These are phyloP conservation scores for Leptinotarsa tumamoca DNA, from an alignment of 2,888 invertebrate genomes.

Conservation along the genomic window DNA sequence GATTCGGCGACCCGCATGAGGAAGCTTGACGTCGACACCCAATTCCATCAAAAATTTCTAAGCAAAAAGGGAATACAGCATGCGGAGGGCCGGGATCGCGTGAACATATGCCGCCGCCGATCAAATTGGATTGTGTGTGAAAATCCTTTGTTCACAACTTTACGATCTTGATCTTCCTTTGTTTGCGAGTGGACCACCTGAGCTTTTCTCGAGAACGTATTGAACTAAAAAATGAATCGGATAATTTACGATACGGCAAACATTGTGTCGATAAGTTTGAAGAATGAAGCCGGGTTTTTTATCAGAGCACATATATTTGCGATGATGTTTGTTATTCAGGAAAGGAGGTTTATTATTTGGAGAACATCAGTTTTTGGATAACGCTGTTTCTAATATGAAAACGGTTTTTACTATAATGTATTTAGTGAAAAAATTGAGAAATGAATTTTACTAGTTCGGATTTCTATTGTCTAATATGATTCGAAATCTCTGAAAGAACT, in stretches of 20 bases:
- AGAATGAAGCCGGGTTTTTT: background rate
- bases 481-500: too few species aligned
- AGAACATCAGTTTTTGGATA: background rate
- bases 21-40: constrained; percentile 8
- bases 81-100: constrained; percentile 32
- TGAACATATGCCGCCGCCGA: constrained; percentile 40
- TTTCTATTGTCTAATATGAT: too few species aligned
- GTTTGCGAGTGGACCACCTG: constrained; percentile 41
- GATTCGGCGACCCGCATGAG: background rate
- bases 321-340: background rate
- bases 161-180: constrained; percentile 43
- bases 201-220: constrained; percentile 31
- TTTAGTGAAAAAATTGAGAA: too few species aligned
- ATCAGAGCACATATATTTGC: background rate
- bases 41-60: constrained; percentile 19
- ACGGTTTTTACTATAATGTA: too few species aligned
- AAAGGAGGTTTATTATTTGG: background rate
- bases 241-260: constrained; percentile 36
- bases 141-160: constrained; percentile 41
- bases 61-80: constrained; percentile 12
- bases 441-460: too few species aligned
- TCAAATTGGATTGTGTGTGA: constrained; percentile 43
- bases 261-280: constrained; percentile 10
- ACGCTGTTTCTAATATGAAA: too few species aligned
- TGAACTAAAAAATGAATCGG: constrained; percentile 36